phyloP scores from a whole-genome alignment of 1,140 invertebrate species.

The Diuraphis noxia region DNA sequence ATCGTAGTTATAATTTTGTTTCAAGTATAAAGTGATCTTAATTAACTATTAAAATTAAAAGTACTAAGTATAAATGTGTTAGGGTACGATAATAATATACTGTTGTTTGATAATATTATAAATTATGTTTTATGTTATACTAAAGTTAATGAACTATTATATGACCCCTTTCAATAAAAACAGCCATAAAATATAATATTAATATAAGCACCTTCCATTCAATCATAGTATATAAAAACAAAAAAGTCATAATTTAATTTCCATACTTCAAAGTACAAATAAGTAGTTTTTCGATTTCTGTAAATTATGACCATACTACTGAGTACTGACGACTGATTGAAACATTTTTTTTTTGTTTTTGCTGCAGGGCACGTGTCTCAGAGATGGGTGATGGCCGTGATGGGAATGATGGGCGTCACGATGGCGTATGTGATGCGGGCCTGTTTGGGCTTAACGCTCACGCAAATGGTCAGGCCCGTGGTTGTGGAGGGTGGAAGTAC shows the following conservation, averaged over 20 bases:
- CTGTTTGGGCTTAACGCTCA: constrained; percentile 85
- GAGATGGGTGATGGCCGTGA: constrained; percentile 76
- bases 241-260: no score
- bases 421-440: constrained; percentile 73
- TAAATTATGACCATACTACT: no score
- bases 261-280: no score
- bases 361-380: constrained; percentile 65
- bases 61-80: not conserved
- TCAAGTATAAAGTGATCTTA: not conserved
- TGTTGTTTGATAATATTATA: not conserved
- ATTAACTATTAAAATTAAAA: not conserved
- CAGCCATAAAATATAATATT: not conserved
- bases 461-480: constrained; percentile 73
- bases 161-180: not conserved
- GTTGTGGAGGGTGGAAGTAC: not conserved
- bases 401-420: constrained; percentile 79
- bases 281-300: no score
- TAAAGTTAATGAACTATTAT: not conserved
- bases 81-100: not conserved
- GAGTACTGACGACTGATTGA: not conserved
- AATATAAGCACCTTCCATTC: not conserved
- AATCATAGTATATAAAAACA: no score
- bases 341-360: not conserved
- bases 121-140: not conserved
- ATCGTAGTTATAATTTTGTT: not conserved